Percentiles rank a stretch among this genome's conserved stretches.
Conservation (phyloP, 2,113 vertebrate genomes). For the Datnioides undecimradiatus region DNA sequence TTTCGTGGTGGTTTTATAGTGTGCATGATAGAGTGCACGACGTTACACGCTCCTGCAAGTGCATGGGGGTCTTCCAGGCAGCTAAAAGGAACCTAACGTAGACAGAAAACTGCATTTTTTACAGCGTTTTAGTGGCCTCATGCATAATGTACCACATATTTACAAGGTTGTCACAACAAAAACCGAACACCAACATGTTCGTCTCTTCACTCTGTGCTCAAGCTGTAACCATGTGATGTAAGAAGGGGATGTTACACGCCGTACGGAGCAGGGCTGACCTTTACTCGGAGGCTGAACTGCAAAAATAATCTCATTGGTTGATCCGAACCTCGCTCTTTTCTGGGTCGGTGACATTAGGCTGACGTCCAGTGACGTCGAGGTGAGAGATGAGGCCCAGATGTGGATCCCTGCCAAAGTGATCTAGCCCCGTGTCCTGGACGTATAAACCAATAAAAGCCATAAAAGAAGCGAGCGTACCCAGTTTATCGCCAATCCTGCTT, state of each 20-base stretch:
- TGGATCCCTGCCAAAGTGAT: background rate
- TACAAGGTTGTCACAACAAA: background rate
- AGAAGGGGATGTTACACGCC: background rate
- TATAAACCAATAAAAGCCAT: no score
- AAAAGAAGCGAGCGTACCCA: background rate
- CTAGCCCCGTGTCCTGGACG: no score
- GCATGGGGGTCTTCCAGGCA: slow-evolving; percentile 13
- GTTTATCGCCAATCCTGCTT: background rate
- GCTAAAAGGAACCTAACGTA: slow-evolving; percentile 10
- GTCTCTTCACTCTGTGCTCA: background rate
- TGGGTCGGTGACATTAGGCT: background rate
- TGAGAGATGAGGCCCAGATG: background rate
- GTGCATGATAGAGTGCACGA: background rate
- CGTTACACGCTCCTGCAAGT: slow-evolving; percentile 5
- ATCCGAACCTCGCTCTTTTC: slow-evolving; percentile 6
- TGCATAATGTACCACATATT: background rate
- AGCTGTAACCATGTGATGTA: background rate
- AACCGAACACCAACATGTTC: background rate
- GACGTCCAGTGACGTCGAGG: background rate
- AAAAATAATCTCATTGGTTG: slow-evolving; percentile 20
- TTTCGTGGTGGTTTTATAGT: slow-evolving; percentile 20
- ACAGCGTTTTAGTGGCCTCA: background rate
- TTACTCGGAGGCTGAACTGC: slow-evolving; percentile 26
- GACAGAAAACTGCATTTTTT: background rate
- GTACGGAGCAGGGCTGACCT: background rate